phyloP scores from a whole-genome alignment of 2,888 invertebrate species.

The Dromius quadrimaculatus region DNA sequence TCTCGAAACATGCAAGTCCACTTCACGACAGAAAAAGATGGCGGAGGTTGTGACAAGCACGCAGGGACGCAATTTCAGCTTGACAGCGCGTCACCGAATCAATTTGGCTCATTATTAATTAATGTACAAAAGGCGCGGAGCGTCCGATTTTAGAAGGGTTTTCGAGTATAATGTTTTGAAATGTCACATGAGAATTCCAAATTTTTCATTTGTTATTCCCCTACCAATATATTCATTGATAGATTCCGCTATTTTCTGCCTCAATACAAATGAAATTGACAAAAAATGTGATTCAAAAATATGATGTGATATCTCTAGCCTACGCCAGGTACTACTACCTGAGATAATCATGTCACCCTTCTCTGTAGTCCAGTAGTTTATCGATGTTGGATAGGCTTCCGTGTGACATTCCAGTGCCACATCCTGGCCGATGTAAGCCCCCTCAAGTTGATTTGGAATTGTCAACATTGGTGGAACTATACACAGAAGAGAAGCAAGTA shows the following conservation, averaged over 20 bases:
- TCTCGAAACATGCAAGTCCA: slow-evolving; percentile 59
- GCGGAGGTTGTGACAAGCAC: not conserved
- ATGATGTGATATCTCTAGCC: no score
- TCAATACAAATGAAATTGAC: no score
- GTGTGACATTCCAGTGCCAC: slow-evolving; percentile 91
- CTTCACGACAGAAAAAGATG: slow-evolving; percentile 52
- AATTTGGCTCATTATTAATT: slow-evolving; percentile 45
- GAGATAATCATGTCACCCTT: slow-evolving; percentile 93
- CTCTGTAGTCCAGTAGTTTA: slow-evolving; percentile 95
- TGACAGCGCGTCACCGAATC: slow-evolving; percentile 30
- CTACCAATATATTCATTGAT: no score
- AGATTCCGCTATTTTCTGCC: no score
- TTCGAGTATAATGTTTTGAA: not conserved
- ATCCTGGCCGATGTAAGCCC: slow-evolving; percentile 89
- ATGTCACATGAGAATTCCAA: slow-evolving; percentile 3
- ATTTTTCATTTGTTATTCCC: no score
- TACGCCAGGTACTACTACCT: slow-evolving; percentile 70
- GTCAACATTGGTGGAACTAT: slow-evolving; percentile 94
- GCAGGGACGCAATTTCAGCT: slow-evolving; percentile 2
- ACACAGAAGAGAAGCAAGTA: not conserved
- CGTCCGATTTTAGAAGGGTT: slow-evolving; percentile 14
- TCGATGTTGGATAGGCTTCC: slow-evolving; percentile 91
- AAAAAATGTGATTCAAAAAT: no score
- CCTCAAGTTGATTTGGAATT: slow-evolving; percentile 93
- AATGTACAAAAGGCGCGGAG: slow-evolving; percentile 7